These are phyloP conservation scores for Apostichopus californicus DNA, from an alignment of 35 echinoderm and acorn worm genomes.

Conservation along the genomic window DNA sequence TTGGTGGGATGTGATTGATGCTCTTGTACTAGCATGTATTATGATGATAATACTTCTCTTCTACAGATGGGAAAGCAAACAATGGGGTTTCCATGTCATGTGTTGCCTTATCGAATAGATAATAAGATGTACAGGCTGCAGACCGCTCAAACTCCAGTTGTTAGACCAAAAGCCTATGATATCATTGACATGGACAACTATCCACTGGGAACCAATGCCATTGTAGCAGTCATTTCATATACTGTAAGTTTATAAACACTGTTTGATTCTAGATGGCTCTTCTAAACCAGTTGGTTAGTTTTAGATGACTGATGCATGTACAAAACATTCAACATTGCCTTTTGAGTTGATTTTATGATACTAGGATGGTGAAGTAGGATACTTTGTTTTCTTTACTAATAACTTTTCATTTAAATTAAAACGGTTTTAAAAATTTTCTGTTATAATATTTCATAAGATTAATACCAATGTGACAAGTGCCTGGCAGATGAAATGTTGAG, in stretches of 20 bases:
- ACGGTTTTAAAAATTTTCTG: too few species aligned
- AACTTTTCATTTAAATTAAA: too few species aligned
- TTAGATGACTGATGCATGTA: too few species aligned
- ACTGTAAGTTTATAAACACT: conserved; percentile 72
- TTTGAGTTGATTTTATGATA: too few species aligned
- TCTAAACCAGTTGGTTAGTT: background rate
- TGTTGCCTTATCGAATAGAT: conserved; percentile 66
- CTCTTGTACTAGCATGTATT: too few species aligned
- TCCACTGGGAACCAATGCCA: conserved; percentile 94
- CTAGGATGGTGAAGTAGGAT: too few species aligned
- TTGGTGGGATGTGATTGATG: too few species aligned
- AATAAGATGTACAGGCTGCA: conserved; percentile 95
- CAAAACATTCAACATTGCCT: too few species aligned
- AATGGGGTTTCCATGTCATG: conserved; percentile 89
- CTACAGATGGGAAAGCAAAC: conserved; percentile 99
- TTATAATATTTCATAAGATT: too few species aligned
- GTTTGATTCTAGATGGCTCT: background rate
- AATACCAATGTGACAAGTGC: too few species aligned
- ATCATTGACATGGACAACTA: conserved; percentile 78
- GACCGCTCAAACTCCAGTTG: conserved; percentile 85
- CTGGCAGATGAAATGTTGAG: too few species aligned
- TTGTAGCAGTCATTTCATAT: conserved; percentile 97
- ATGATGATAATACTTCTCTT: background rate
- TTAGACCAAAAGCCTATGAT: conserved; percentile 74
- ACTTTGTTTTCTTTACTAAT: too few species aligned